phyloP scores from a whole-genome alignment of 2,888 invertebrate genomes.

The Ormyrus thymus region DNA sequence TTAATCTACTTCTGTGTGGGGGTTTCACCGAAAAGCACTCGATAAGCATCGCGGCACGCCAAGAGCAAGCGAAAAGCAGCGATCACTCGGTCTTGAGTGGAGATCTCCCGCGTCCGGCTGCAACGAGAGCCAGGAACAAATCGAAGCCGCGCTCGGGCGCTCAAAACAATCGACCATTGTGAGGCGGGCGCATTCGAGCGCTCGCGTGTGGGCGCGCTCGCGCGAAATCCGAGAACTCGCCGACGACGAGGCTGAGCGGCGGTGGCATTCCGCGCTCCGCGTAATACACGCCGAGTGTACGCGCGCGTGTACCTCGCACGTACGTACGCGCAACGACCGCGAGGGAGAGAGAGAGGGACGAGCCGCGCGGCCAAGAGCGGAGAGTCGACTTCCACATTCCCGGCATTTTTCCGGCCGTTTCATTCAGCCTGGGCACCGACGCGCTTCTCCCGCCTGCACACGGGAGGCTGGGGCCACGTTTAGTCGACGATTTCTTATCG shows the following conservation, averaged over 20 bases:
- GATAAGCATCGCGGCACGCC: not conserved
- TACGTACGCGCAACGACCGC: too few relatives aligned
- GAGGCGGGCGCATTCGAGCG: slow-evolving; percentile 5
- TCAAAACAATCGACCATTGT: slow-evolving; percentile 43
- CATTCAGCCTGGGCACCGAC: slow-evolving; percentile 54
- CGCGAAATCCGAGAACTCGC: slow-evolving; percentile 31
- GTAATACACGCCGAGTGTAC: too few relatives aligned
- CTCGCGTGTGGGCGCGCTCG: slow-evolving; percentile 7
- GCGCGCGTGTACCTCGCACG: too few relatives aligned
- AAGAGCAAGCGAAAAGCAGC: not conserved
- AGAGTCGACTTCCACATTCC: slow-evolving; percentile 68
- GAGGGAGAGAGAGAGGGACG: too few relatives aligned
- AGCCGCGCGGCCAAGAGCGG: not conserved
- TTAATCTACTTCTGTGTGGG: not conserved
- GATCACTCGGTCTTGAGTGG: too few relatives aligned
- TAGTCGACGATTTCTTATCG: slow-evolving; percentile 20
- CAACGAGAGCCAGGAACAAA: slow-evolving; percentile 21
- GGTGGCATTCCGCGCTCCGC: too few relatives aligned
- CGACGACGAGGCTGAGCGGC: too few relatives aligned
- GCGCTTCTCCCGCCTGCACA: not conserved
- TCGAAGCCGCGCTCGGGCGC: slow-evolving; percentile 9
- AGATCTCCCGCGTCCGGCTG: not conserved
- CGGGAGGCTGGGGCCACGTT: slow-evolving; percentile 24
- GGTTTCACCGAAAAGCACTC: not conserved
- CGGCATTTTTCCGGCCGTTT: slow-evolving; percentile 62